Evolutionary conservation across 2,888 invertebrate genomes (phyloP).

Genomic region (Phortica magna): DNA sequence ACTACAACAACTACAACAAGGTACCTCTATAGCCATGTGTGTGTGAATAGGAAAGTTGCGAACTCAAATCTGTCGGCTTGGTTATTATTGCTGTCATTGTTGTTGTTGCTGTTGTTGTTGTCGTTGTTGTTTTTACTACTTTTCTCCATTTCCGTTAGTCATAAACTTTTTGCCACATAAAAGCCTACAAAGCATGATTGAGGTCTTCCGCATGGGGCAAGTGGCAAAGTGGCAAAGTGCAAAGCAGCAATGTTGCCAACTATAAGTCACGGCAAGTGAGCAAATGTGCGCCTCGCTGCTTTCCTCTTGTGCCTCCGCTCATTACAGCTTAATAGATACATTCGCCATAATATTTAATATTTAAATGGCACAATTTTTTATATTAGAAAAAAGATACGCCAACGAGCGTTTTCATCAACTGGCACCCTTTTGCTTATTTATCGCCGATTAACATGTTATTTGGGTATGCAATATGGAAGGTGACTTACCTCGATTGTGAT

Average conservation of each 20-base stretch:
- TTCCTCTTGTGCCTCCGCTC: too few species aligned
- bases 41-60: not conserved
- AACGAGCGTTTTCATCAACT: too few species aligned
- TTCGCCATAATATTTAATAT: too few species aligned
- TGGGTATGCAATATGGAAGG: not conserved
- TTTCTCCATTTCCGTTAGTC: not conserved
- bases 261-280: too few species aligned
- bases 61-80: conserved; percentile 17
- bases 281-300: too few species aligned
- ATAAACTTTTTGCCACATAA: conserved; percentile 15
- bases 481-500: conserved; percentile 78
- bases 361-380: too few species aligned
- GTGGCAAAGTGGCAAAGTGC: not conserved
- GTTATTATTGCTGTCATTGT: not conserved
- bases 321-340: too few species aligned
- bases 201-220: conserved; percentile 9
- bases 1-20: too few species aligned
- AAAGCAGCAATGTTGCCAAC: not conserved
- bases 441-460: not conserved
- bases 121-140: conserved; percentile 15
- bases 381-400: too few species aligned
- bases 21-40: too few species aligned
- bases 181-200: conserved; percentile 3
- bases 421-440: not conserved
- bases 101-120: conserved; percentile 11